A percentile compares a stretch with the other conserved stretches of the same genome.
phyloP scores from a whole-genome alignment of 2,113 vertebrate species.

The Eonycteris spelaea region DNA sequence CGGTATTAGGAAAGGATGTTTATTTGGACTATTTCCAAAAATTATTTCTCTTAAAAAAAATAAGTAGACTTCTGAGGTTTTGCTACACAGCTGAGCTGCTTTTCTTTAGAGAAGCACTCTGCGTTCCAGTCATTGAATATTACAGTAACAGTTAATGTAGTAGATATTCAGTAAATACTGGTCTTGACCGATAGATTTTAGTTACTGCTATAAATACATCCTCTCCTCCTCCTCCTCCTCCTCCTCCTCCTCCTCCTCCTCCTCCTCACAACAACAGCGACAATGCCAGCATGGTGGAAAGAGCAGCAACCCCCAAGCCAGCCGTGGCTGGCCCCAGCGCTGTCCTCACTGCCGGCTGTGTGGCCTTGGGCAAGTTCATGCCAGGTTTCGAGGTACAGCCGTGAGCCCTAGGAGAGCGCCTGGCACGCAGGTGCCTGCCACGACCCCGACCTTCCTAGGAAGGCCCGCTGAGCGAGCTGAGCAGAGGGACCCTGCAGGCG shows the following conservation, averaged over 20 bases:
- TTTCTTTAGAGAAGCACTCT: not conserved
- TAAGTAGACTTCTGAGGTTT: not conserved
- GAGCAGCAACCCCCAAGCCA: not conserved
- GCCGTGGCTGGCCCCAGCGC: not conserved
- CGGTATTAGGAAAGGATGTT: not conserved
- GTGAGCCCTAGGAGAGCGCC: fast-evolving
- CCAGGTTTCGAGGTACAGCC: not conserved
- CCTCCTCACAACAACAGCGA: too few relatives aligned
- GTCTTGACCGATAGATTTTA: not conserved
- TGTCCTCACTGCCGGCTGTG: fast-evolving
- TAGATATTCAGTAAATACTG: not conserved
- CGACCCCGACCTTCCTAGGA: fast-evolving
- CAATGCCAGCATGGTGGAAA: too few relatives aligned
- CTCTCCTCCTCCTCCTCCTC: too few relatives aligned
- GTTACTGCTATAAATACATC: not conserved
- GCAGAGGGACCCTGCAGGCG: fast-evolving
- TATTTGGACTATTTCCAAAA: not conserved
- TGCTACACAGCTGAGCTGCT: not conserved
- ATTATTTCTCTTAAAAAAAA: not conserved
- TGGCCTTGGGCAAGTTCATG: fast-evolving
- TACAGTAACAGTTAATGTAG: not conserved
- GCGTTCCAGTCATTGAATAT: not conserved
- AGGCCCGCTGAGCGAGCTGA: fast-evolving
- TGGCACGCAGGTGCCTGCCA: fast-evolving
- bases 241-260: too few relatives aligned